A percentile compares a stretch with the other conserved stretches of the same genome.
Conservation (phyloP, 2,888 invertebrate species). For the Leistus spinibarbis region DNA sequence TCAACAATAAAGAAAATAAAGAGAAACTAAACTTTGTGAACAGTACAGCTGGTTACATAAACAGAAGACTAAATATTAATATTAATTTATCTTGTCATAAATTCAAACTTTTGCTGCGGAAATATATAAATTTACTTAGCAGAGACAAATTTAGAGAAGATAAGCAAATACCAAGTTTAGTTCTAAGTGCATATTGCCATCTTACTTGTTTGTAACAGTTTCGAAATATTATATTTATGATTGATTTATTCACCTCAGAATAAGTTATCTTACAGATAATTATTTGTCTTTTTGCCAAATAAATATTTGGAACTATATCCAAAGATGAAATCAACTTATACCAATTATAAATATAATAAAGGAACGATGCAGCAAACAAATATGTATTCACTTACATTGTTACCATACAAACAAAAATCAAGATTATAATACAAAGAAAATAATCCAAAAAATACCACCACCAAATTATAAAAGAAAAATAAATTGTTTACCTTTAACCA, state of each 20-base stretch:
- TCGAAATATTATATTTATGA: neutral
- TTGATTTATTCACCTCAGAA: too few relatives aligned
- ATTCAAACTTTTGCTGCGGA: neutral
- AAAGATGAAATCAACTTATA: too few relatives aligned
- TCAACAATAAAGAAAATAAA: constrained; percentile 35
- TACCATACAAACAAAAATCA: constrained; percentile 43
- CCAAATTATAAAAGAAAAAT: constrained; percentile 43
- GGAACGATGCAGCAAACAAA: neutral
- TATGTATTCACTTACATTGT: neutral
- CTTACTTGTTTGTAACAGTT: neutral
- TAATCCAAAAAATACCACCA: constrained; percentile 33
- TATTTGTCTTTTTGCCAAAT: too few relatives aligned
- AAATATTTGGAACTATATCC: too few relatives aligned
- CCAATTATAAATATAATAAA: too few relatives aligned
- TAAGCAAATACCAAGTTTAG: neutral
- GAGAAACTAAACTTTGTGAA: constrained; percentile 16
- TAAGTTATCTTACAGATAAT: too few relatives aligned
- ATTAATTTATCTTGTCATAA: neutral
- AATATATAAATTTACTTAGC: too few relatives aligned
- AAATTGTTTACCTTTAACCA: constrained; percentile 38
- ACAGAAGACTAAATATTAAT: neutral
- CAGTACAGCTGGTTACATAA: neutral
- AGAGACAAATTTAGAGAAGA: neutral
- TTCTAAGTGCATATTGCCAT: neutral
- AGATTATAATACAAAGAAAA: constrained; percentile 52